phyloP scores from a whole-genome alignment of 2,888 invertebrate species.

The Cartodere bifasciata region DNA sequence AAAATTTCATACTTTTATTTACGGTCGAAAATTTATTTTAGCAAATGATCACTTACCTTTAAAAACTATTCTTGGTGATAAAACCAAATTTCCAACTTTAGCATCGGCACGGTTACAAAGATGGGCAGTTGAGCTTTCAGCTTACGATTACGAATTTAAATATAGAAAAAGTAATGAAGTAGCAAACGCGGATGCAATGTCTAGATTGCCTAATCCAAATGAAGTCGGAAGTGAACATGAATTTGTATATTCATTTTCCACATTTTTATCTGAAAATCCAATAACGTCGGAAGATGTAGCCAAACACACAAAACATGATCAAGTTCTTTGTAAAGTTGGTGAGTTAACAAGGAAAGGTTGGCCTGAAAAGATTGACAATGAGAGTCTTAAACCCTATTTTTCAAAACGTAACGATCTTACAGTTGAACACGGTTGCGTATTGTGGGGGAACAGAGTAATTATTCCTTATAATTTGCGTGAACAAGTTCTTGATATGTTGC shows the following conservation, averaged over 20 bases:
- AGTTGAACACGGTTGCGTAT: constrained; percentile 1
- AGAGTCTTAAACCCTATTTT: constrained; percentile 1
- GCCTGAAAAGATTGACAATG: constrained; percentile 1
- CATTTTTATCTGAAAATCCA: too few relatives aligned
- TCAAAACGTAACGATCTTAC: not conserved
- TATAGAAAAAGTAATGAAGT: constrained; percentile 5
- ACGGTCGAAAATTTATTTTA: constrained; percentile 23
- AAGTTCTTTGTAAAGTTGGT: constrained; percentile 1
- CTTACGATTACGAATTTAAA: constrained; percentile 7
- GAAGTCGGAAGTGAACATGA: not conserved
- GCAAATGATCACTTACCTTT: constrained; percentile 23
- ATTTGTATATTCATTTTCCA: too few relatives aligned
- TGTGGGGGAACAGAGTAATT: constrained; percentile 1
- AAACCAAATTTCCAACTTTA: constrained; percentile 3
- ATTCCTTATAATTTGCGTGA: constrained; percentile 1
- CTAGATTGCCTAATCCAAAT: constrained; percentile 3
- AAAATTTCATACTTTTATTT: constrained; percentile 25
- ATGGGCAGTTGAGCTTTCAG: constrained; percentile 10
- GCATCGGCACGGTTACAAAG: constrained; percentile 10
- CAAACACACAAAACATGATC: constrained; percentile 6
- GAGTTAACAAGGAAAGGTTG: constrained; percentile 6
- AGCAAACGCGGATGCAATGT: constrained; percentile 4
- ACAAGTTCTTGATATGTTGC: constrained; percentile 9
- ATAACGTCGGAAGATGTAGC: not conserved
- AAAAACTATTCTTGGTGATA: not conserved